Evolutionary conservation across 2,888 invertebrate genomes (phyloP).

Genomic region (Tetrapedia diversipes): DNA sequence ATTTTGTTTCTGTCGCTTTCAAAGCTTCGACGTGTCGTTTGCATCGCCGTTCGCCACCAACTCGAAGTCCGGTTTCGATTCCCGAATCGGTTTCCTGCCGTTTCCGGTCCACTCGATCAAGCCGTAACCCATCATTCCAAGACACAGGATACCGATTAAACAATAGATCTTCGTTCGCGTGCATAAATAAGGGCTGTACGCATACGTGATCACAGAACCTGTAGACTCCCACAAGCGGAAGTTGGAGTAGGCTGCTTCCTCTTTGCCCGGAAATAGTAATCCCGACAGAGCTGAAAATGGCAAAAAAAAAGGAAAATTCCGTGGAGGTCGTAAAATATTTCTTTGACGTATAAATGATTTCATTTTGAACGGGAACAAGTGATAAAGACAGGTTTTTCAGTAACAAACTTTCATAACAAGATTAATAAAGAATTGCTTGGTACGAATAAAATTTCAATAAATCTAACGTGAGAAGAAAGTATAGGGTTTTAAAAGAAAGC

Average conservation of each 20-base stretch:
- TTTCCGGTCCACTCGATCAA: conserved; percentile 84
- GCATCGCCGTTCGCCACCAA: conserved; percentile 71
- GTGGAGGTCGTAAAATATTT: too few species aligned
- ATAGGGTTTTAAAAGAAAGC: too few species aligned
- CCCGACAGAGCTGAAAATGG: conserved; percentile 89
- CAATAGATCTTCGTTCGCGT: conserved; percentile 89
- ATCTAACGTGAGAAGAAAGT: too few species aligned
- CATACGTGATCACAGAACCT: conserved; percentile 94
- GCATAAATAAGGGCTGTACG: conserved; percentile 90
- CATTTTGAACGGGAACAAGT: background rate
- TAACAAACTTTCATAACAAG: too few species aligned
- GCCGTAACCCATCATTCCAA: conserved; percentile 91
- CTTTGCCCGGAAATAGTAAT: conserved; percentile 91
- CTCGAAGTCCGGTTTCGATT: conserved; percentile 76
- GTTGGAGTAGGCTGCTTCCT: conserved; percentile 96
- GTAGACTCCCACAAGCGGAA: conserved; percentile 96
- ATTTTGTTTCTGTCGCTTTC: background rate
- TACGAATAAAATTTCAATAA: too few species aligned
- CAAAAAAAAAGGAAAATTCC: too few species aligned
- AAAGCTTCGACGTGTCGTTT: conserved; percentile 48
- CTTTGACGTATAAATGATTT: too few species aligned
- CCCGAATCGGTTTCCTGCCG: conserved; percentile 55
- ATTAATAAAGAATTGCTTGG: too few species aligned
- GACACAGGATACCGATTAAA: conserved; percentile 86
- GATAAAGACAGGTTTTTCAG: too few species aligned